Percentiles rank a stretch among this genome's conserved stretches.
Conservation (phyloP, 2,888 invertebrate species). For the Dolomedes plantarius region DNA sequence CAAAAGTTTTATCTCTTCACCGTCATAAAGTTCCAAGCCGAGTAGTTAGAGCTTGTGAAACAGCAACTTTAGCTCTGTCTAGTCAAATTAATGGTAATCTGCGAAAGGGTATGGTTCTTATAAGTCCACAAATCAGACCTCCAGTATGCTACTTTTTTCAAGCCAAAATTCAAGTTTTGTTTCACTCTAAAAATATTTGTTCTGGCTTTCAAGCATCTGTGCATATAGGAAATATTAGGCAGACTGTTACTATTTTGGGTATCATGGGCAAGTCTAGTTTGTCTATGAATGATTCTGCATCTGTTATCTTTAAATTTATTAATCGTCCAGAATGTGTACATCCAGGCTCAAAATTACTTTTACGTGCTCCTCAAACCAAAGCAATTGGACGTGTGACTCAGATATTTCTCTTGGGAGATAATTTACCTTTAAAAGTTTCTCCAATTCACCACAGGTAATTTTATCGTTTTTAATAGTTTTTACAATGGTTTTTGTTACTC, state of each 20-base stretch:
- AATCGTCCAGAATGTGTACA: conserved; percentile 92
- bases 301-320: conserved; percentile 91
- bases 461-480: background rate
- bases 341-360: conserved; percentile 86
- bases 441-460: conserved; percentile 29
- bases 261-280: conserved; percentile 82
- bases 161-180: conserved; percentile 92
- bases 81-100: conserved; percentile 37
- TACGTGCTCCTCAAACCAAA: conserved; percentile 89
- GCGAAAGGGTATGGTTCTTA: conserved; percentile 93
- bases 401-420: conserved; percentile 74
- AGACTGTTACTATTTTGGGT: conserved; percentile 93
- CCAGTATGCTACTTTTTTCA: conserved; percentile 79
- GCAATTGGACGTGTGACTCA: conserved; percentile 86
- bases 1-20: conserved; percentile 89
- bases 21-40: conserved; percentile 94
- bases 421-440: conserved; percentile 56
- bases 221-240: conserved; percentile 95
- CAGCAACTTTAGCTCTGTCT: conserved; percentile 87
- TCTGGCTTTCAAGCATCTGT: conserved; percentile 87
- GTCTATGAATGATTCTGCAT: conserved; percentile 89
- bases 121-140: conserved; percentile 80
- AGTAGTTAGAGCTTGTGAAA: conserved; percentile 87
- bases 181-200: conserved; percentile 88
- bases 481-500: too few relatives aligned